phyloP scores from a whole-genome alignment of 2,113 vertebrate species.

The Panthera tigris region DNA sequence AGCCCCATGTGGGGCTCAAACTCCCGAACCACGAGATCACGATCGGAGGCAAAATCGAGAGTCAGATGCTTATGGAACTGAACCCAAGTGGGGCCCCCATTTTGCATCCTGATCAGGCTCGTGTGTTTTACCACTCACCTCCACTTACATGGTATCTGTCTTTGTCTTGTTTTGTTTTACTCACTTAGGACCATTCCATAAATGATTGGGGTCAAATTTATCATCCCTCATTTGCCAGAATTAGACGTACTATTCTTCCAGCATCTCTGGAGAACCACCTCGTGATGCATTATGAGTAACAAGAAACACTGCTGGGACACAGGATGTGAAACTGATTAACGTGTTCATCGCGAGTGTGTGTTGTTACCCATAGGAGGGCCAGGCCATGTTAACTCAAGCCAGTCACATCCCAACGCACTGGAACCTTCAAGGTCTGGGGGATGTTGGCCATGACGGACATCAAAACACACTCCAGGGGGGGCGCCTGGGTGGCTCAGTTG shows the following conservation, averaged over 20 bases:
- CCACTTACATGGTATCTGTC: neutral
- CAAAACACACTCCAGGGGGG: neutral
- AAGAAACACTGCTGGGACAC: slow-evolving; percentile 19
- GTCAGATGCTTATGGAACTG: too few relatives aligned
- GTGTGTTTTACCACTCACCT: neutral
- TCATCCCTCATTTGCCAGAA: slow-evolving; percentile 22
- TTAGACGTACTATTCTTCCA: slow-evolving; percentile 25
- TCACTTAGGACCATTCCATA: neutral
- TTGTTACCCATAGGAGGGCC: neutral
- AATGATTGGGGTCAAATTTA: slow-evolving; percentile 32
- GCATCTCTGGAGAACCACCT: slow-evolving; percentile 39
- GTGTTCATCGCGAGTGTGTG: slow-evolving; percentile 34
- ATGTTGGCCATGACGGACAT: neutral
- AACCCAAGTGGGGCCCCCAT: neutral
- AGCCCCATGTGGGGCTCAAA: too few relatives aligned
- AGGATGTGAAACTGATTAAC: slow-evolving; percentile 48
- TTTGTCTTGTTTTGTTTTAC: neutral
- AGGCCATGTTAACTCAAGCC: neutral
- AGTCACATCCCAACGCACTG: neutral
- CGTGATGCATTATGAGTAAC: slow-evolving; percentile 46
- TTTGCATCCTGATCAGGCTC: neutral
- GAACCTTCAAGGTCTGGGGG: neutral
- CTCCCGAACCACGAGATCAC: too few relatives aligned
- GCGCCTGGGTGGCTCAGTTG: too few relatives aligned
- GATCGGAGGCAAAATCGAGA: too few relatives aligned